These are phyloP conservation scores for Rhamnusium bicolor DNA, from an alignment of 2,888 invertebrate genomes.

Conservation along the genomic window DNA sequence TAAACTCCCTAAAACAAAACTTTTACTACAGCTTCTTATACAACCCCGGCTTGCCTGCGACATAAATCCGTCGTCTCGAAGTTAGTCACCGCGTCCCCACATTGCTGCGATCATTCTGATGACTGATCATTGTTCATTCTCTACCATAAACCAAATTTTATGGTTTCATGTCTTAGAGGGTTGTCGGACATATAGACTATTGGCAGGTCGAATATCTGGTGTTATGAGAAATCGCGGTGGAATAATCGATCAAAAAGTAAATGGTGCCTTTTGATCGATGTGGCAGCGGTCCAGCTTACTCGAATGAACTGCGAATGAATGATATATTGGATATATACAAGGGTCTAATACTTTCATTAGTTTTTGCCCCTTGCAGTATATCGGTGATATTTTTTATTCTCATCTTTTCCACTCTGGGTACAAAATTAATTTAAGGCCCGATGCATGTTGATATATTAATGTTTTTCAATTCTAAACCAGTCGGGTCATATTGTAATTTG, in stretches of 20 bases:
- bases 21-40: background rate
- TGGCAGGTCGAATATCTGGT: slow-evolving; percentile 20
- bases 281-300: slow-evolving; percentile 39
- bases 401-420: background rate
- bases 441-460: too few relatives aligned
- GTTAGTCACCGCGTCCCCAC: background rate
- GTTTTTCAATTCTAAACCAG: too few relatives aligned
- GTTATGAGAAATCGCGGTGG: slow-evolving; percentile 21
- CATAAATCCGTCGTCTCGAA: background rate
- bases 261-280: slow-evolving; percentile 48
- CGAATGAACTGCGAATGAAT: slow-evolving; percentile 26
- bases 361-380: slow-evolving; percentile 15
- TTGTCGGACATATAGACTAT: slow-evolving; percentile 20
- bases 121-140: slow-evolving; percentile 3
- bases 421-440: background rate
- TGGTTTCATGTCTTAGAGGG: slow-evolving; percentile 1
- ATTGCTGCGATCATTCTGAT: background rate
- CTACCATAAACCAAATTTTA: slow-evolving; percentile 17
- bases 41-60: background rate
- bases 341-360: slow-evolving; percentile 36
- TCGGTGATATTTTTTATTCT: slow-evolving; percentile 2
- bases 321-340: slow-evolving; percentile 39
- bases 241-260: slow-evolving; percentile 38
- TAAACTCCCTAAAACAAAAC: background rate
- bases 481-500: too few relatives aligned